Evolutionary conservation across 1,140 invertebrate species (phyloP), one percentile per base, ranked within the genome.

Genomic region (Drosophila kohkoa): DNA sequence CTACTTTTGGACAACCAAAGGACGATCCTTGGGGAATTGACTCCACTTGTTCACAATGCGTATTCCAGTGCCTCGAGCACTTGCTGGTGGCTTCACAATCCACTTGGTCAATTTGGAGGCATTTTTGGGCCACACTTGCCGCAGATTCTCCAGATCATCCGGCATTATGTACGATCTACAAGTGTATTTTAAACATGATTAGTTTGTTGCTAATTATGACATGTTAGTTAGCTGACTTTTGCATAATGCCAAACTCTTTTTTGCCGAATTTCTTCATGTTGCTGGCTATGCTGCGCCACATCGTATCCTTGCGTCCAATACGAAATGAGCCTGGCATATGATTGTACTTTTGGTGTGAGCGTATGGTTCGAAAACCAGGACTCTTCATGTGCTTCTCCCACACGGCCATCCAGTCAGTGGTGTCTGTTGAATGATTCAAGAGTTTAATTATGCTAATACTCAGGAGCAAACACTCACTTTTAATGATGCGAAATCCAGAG

Each of bases 251-350:
- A 91, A 98, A 98, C 92, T 97, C 96, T 73, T 95, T 95, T 58
- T 95, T 94, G 5, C 97, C 96, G 93, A 95, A 95, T 81, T 96
- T 97, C 4, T 94, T 92, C 81, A 96, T 96, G 86, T 98, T 94
- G 82, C 95, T 94, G 66, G 96, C 95, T 5, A 97, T 94, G 88
- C 98, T 98, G 15, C 96, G 94, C 98, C 98, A 99, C 43, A 99
- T 94, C 25, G 97, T 94, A 92, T 99, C 99, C 93, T 99, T 99
- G 0, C 99, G 94, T 1, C 99, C 99, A 55, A 99, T 96, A 92
- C 99, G 98, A 93, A 99, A 99, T 8, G 98, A 98, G 10, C 98
- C 98, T 0, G 99, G 98, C 92, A 99, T 98, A 92, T 99, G 99
- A 93, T 99, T 99, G 79, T 99, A 94, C 94, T 99, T 99, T 92